Evolutionary conservation across 2,113 vertebrate species (phyloP).

Genomic region (Mesembrinibis cayennensis): DNA sequence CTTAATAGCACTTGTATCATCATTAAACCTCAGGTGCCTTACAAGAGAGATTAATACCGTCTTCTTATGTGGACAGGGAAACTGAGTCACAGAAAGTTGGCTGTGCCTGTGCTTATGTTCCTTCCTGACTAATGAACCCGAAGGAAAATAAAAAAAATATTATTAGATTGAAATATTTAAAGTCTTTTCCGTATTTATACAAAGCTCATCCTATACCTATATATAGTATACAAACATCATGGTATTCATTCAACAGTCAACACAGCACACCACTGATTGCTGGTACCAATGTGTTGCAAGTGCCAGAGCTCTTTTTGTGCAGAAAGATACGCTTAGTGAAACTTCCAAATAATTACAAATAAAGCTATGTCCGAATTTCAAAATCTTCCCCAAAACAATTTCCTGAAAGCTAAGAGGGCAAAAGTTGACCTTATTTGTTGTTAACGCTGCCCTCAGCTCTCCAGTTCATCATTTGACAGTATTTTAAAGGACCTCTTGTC

Average conservation of each 20-base stretch:
- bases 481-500: neutral
- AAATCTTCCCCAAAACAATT: neutral
- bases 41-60: neutral
- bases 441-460: neutral
- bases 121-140: neutral
- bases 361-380: neutral
- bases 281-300: neutral
- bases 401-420: neutral
- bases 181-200: neutral
- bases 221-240: fast-evolving
- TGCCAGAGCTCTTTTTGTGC: neutral
- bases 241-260: neutral
- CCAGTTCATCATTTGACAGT: neutral
- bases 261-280: neutral
- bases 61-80: neutral
- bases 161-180: neutral
- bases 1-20: neutral
- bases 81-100: neutral
- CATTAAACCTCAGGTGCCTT: neutral
- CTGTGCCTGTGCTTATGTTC: neutral
- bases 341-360: neutral
- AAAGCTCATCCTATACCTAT: neutral
- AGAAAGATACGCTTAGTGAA: fast-evolving
- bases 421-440: neutral
- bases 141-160: neutral